Evolutionary conservation across 2,797 vertebrate species (phyloP), one percentile per base, ranked within the genome.

Genomic region (Malurus splendens): DNA sequence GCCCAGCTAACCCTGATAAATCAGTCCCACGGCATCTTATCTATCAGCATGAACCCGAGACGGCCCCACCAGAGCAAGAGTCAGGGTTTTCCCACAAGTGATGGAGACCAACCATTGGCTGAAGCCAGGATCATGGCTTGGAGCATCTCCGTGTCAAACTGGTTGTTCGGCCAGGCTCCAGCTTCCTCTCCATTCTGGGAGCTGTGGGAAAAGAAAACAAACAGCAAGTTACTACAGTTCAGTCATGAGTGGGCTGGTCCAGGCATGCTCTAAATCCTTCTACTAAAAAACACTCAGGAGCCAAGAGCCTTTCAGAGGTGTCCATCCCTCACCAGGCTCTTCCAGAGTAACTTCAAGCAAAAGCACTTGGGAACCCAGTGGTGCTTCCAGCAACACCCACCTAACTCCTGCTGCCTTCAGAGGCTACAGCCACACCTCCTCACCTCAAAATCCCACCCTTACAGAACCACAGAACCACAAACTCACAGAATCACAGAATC

Each of bases 131-230:
- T 99, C 97, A 99, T 98, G 78, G 99, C 99, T 92, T 99, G 99
- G 94, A 99, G 98, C 97, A 99, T 98, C 96, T 99, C 99, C 0
- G 99, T 99, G 94, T 99, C 99, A 80, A 98, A 99, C 62, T 99
- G 99, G 96, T 99, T 99, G 96, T 98, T 99, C 50, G 99, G 99
- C 99, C 99, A 99, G 75, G 99, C 98, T 94, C 99, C 98, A 30
- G 98, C 98, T 97, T 99, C 99, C 96, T 99, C 98, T 83, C 98
- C 97, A 96, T 98, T 98, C 97, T 99, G 99, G 74, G 98, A 97
- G 75, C 97, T 99, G 92, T 5, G 5, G 47, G 87, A 67, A 81
- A 94, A 56, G 73, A 80, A 95, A 91, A 95, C 42, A 84, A 79
- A 83, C 39, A 85, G 19, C 14, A 13, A 67, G 81, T 93, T 66